phyloP scores from a whole-genome alignment of 1,140 invertebrate species.

The Cydia splendana region DNA sequence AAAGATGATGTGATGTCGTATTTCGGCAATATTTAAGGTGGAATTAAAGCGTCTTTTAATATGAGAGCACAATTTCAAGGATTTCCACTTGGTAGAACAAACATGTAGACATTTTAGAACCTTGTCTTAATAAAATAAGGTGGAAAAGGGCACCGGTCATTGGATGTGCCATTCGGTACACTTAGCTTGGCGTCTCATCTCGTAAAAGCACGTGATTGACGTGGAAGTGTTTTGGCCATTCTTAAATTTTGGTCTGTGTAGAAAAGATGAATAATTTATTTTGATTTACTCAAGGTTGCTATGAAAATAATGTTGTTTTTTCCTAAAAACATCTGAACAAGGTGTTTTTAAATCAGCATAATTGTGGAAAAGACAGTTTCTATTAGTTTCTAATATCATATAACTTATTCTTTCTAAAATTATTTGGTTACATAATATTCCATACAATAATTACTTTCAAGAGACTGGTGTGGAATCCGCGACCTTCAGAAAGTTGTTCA shows the following conservation, averaged over 20 bases:
- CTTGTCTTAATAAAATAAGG: neutral
- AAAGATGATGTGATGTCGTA: neutral
- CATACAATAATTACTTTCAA: neutral
- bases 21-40: neutral
- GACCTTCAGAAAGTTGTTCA: constrained; percentile 3
- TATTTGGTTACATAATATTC: too few species aligned
- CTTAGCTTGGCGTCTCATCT: neutral
- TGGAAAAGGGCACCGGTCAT: neutral
- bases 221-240: neutral
- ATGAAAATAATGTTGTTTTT: neutral
- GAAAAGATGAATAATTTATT: neutral
- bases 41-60: neutral
- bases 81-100: neutral
- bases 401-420: too few species aligned
- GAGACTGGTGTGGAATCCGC: neutral
- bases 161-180: neutral
- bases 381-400: too few species aligned
- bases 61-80: neutral
- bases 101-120: neutral
- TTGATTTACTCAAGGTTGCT: neutral
- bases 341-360: too few species aligned
- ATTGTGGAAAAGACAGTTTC: too few species aligned
- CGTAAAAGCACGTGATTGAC: neutral
- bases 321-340: neutral
- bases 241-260: neutral